These are phyloP conservation scores for Dromaius novaehollandiae DNA, from an alignment of 2,113 vertebrate species.

Conservation along the genomic window DNA sequence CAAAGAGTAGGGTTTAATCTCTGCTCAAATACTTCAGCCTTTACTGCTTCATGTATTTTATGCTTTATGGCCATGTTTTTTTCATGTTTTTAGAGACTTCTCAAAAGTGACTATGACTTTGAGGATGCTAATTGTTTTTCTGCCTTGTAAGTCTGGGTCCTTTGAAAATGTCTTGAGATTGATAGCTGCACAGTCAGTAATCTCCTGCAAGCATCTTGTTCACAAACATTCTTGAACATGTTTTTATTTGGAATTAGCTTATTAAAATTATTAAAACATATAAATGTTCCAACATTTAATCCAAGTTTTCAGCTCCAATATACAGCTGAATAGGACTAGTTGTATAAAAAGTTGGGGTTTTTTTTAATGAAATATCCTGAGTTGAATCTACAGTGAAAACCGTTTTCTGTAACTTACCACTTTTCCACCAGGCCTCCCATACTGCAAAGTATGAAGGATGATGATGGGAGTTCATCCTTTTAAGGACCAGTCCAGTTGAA, in stretches of 20 bases:
- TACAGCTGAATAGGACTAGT: not conserved
- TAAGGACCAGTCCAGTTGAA: not conserved
- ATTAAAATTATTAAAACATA: not conserved
- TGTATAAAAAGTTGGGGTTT: fast-evolving
- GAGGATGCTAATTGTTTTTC: not conserved
- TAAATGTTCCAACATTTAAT: not conserved
- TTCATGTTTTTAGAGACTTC: not conserved
- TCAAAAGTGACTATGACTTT: not conserved
- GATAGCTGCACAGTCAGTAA: not conserved
- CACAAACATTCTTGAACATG: not conserved
- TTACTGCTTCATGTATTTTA: not conserved
- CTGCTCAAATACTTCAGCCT: not conserved
- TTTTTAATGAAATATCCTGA: not conserved
- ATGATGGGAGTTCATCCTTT: not conserved
- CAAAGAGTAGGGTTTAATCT: not conserved
- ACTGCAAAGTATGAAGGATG: not conserved
- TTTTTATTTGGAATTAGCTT: not conserved
- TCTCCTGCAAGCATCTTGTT: not conserved
- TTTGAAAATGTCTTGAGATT: not conserved
- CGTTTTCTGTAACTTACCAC: not conserved
- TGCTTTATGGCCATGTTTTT: not conserved
- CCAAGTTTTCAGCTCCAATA: not conserved
- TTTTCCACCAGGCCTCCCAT: not conserved
- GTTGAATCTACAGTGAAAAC: not conserved
- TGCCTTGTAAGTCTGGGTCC: not conserved